Evolutionary conservation across 2,888 invertebrate species (phyloP).

Genomic region (Scaptomyza flava): DNA sequence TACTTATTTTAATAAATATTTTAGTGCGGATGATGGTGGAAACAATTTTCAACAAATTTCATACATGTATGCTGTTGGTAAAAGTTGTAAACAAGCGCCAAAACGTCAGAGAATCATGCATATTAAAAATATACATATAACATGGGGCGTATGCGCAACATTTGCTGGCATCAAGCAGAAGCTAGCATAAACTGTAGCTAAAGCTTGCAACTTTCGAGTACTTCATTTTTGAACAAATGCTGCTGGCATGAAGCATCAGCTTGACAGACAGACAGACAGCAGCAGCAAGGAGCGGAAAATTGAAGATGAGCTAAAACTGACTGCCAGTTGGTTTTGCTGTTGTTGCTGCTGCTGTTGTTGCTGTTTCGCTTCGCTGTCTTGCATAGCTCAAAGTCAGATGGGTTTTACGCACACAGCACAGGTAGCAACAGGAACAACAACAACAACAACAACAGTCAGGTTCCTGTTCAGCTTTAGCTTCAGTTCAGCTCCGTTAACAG

Average conservation of each 20-base stretch:
- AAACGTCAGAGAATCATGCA: conserved; percentile 42
- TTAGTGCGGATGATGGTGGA: conserved; percentile 42
- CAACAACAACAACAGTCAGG: conserved; percentile 17
- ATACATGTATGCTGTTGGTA: conserved; percentile 42
- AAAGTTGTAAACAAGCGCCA: conserved; percentile 65
- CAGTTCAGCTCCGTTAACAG: conserved; percentile 13
- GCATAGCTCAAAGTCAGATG: conserved; percentile 51
- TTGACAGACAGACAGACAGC: conserved; percentile 48
- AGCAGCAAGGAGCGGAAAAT: conserved; percentile 13
- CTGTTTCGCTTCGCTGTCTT: conserved; percentile 2
- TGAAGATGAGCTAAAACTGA: conserved; percentile 19
- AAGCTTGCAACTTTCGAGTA: neutral
- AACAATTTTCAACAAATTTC: conserved; percentile 71
- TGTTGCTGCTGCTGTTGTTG: conserved; percentile 29
- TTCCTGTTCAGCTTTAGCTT: conserved; percentile 14
- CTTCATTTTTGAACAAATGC: conserved; percentile 44
- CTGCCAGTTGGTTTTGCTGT: conserved; percentile 48
- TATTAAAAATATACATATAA: conserved; percentile 58
- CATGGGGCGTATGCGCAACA: conserved; percentile 48
- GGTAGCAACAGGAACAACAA: conserved; percentile 17
- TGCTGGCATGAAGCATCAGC: conserved; percentile 33
- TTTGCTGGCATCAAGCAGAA: conserved; percentile 1
- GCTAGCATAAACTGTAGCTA: neutral
- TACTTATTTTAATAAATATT: conserved; percentile 72
- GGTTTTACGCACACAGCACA: conserved; percentile 33